Conservation (phyloP, 2,888 invertebrate species). For the Corythucha ciliata region DNA sequence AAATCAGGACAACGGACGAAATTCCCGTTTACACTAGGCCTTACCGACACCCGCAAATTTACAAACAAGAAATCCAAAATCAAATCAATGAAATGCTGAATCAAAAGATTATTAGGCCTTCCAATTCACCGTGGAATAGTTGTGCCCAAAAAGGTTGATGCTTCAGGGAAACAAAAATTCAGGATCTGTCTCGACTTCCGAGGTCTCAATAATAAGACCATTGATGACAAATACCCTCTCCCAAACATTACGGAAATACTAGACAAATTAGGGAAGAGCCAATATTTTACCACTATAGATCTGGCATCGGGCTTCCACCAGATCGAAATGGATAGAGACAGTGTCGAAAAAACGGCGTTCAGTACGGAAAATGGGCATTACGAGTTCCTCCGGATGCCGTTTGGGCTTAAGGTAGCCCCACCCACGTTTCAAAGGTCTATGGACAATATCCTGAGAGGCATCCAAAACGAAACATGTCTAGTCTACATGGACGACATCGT, state of each 20-base stretch:
- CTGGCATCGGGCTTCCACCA: conserved; percentile 1
- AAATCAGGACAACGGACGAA: not conserved
- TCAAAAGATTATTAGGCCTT: conserved; percentile 1
- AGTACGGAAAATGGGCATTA: not conserved
- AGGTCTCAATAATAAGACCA: not conserved
- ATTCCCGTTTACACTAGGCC: not conserved
- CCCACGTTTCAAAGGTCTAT: not conserved
- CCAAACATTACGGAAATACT: conserved; percentile 6
- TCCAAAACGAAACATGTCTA: not conserved
- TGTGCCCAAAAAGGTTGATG: conserved; percentile 6
- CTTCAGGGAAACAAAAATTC: not conserved
- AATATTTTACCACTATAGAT: conserved; percentile 4
- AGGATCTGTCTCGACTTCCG: not conserved
- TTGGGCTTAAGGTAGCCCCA: not conserved
- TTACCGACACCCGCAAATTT: not conserved
- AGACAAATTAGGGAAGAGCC: not conserved
- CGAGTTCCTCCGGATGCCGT: conserved; percentile 1
- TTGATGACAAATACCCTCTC: conserved; percentile 2
- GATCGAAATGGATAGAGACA: conserved; percentile 2
- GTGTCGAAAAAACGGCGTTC: not conserved
- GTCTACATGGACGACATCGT: conserved; percentile 9
- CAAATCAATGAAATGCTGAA: conserved; percentile 1
- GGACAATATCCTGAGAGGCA: not conserved
- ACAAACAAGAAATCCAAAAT: not conserved
- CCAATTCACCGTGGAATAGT: not conserved